Evolutionary conservation across 30 jellyfish, hydroid and myxozoan species (phyloP).

Genomic region (Rhopilema esculentum): DNA sequence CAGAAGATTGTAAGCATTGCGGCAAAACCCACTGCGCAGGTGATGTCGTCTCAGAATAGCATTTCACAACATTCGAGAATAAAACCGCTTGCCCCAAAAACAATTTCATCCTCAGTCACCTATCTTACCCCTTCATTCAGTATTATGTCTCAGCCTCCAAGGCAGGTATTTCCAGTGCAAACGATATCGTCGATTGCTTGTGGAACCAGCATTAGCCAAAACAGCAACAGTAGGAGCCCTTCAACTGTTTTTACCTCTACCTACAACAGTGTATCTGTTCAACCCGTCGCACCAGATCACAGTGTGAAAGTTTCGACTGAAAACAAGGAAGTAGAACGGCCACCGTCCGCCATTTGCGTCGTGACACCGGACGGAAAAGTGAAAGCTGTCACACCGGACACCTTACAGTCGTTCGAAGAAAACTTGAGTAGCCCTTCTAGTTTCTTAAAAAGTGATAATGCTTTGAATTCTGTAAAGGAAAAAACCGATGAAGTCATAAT

Average conservation of each 20-base stretch:
- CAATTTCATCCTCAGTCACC: background rate
- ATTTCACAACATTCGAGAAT: background rate
- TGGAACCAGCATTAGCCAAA: too few species aligned
- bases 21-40: background rate
- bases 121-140: background rate
- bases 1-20: background rate
- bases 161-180: background rate
- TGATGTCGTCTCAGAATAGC: background rate
- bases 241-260: background rate
- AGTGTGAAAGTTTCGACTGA: background rate
- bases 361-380: constrained; percentile 68
- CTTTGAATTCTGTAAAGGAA: background rate
- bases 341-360: constrained; percentile 26
- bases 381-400: constrained; percentile 66
- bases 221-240: background rate
- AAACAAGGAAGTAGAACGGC: background rate
- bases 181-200: background rate
- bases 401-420: background rate
- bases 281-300: background rate
- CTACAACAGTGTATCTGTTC: background rate
- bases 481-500: background rate
- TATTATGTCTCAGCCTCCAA: background rate
- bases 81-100: background rate
- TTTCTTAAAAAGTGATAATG: background rate
- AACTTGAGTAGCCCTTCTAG: constrained; percentile 5